Conservation (phyloP, 1,140 invertebrate species). For the Drosophila biarmipes region DNA sequence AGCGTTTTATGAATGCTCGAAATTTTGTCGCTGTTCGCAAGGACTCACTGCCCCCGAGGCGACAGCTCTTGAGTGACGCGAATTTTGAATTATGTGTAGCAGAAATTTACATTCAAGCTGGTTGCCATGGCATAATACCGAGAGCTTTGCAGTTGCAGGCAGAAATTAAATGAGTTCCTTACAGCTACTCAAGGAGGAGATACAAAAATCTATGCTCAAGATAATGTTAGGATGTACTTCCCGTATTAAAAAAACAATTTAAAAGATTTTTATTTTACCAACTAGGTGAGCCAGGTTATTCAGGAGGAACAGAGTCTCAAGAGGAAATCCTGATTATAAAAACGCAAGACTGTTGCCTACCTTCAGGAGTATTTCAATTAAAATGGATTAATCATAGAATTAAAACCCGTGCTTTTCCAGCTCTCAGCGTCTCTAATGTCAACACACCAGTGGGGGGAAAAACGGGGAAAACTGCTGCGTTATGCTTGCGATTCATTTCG, state of each 20-base stretch:
- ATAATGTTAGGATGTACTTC: too few species aligned
- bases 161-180: slow-evolving; percentile 57
- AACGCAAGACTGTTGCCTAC: background rate
- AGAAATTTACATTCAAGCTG: slow-evolving; percentile 49
- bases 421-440: slow-evolving; percentile 4
- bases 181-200: background rate
- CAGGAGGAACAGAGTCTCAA: too few species aligned
- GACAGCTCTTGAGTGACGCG: slow-evolving; percentile 60
- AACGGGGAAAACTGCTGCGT: slow-evolving; percentile 11
- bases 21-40: slow-evolving; percentile 21
- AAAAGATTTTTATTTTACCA: too few species aligned
- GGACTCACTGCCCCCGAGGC: slow-evolving; percentile 22
- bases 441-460: background rate
- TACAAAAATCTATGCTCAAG: background rate
- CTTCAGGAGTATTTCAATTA: background rate
- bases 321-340: too few species aligned
- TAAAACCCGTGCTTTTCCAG: background rate
- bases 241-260: too few species aligned
- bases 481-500: slow-evolving; percentile 27
- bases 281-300: too few species aligned
- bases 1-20: slow-evolving; percentile 16
- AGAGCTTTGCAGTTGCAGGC: slow-evolving; percentile 28
- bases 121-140: slow-evolving; percentile 47
- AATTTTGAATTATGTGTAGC: slow-evolving; percentile 71
- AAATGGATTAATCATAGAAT: slow-evolving; percentile 13